A percentile compares a stretch with the other conserved stretches of the same genome.
Evolutionary conservation across 2,797 vertebrate genomes (phyloP).

Genomic region (Sarcophilus harrisii): DNA sequence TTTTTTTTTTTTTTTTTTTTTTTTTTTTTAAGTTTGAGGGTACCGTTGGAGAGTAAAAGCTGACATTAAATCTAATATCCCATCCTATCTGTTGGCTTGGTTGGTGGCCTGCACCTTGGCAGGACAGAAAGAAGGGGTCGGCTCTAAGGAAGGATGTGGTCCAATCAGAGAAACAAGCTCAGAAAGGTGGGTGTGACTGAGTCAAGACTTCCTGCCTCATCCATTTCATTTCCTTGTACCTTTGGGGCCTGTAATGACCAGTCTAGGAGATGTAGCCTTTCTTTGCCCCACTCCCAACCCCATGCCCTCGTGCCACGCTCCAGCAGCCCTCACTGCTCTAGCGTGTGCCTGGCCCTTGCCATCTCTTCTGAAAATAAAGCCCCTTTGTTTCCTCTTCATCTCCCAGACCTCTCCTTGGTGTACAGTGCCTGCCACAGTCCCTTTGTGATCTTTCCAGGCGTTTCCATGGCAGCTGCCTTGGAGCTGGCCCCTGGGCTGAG

Average conservation of each 20-base stretch:
- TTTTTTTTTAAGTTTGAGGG: background rate
- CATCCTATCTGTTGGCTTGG: background rate
- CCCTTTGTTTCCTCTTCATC: slow-evolving; percentile 34
- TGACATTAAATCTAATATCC: background rate
- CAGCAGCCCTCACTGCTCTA: background rate
- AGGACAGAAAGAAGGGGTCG: background rate
- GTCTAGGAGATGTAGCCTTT: background rate
- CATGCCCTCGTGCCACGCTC: background rate
- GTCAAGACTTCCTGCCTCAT: background rate
- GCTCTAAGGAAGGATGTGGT: background rate
- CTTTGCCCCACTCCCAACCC: background rate
- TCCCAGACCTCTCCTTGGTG: background rate
- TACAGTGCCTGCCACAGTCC: slow-evolving; percentile 33
- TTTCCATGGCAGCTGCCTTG: slow-evolving; percentile 50
- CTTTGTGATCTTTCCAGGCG: slow-evolving; percentile 29
- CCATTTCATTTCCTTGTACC: background rate
- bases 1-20: background rate
- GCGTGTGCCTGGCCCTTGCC: background rate
- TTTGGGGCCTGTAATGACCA: background rate
- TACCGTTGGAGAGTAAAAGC: background rate
- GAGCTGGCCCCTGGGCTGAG: background rate
- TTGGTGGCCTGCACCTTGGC: background rate
- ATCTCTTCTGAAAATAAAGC: background rate
- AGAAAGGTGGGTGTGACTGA: background rate
- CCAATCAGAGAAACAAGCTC: background rate